Evolutionary conservation across 2,888 invertebrate species (phyloP).

Genomic region (Drosophila atripex): DNA sequence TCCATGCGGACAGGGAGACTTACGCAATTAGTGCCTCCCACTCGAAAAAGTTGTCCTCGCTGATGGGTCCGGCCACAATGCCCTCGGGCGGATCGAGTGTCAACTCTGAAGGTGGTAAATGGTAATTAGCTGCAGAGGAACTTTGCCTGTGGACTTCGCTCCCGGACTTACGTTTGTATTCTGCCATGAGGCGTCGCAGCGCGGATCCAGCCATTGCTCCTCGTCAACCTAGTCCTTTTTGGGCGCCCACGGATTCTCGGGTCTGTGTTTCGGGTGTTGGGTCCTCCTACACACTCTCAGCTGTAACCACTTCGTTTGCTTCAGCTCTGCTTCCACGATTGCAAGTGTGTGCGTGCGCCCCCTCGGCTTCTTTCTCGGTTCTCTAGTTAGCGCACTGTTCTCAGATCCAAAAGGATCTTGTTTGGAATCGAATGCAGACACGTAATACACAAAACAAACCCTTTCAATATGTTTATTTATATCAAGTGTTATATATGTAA

Average conservation of each 20-base stretch:
- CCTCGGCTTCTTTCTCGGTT: not conserved
- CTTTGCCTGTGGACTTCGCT: constrained; percentile 23
- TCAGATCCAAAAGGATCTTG: constrained; percentile 26
- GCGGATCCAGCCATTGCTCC: constrained; percentile 92
- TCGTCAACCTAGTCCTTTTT: constrained; percentile 15
- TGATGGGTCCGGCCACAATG: constrained; percentile 98
- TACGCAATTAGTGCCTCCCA: constrained; percentile 99
- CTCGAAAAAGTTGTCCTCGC: constrained; percentile 99
- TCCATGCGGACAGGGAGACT: constrained; percentile 66
- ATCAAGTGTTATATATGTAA: constrained; percentile 25
- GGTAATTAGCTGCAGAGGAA: not conserved
- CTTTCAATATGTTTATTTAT: constrained; percentile 38
- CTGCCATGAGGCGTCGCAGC: constrained; percentile 92
- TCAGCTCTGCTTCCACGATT: not conserved
- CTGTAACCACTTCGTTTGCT: not conserved
- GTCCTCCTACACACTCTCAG: constrained; percentile 5
- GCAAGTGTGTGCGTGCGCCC: not conserved
- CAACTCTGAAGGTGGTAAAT: constrained; percentile 86
- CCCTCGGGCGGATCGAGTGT: constrained; percentile 99
- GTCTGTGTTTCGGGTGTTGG: not conserved
- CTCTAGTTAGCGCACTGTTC: constrained; percentile 11
- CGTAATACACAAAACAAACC: constrained; percentile 26
- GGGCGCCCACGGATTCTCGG: not conserved
- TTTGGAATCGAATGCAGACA: constrained; percentile 33
- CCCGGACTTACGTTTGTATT: constrained; percentile 89